Evolutionary conservation across 2,888 invertebrate genomes (phyloP).

Genomic region (Syrista parreyssii): DNA sequence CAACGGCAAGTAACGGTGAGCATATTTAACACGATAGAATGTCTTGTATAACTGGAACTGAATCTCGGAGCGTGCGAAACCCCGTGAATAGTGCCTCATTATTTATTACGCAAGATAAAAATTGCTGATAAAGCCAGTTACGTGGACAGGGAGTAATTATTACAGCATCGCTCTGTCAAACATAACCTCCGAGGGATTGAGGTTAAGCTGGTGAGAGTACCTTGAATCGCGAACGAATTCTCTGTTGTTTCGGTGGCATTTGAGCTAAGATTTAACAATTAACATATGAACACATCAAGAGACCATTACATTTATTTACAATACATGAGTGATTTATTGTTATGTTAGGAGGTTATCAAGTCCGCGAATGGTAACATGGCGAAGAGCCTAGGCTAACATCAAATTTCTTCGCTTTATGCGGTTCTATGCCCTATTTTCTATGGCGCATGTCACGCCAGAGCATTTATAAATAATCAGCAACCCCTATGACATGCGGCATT

Average conservation of each 20-base stretch:
- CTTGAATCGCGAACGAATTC: slow-evolving; percentile 55
- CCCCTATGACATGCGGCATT: not conserved
- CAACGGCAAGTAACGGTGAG: slow-evolving; percentile 1
- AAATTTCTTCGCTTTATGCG: slow-evolving; percentile 11
- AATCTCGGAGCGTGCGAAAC: slow-evolving; percentile 3
- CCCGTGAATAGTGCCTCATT: not conserved
- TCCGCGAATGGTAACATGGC: slow-evolving; percentile 7
- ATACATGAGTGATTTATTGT: no score
- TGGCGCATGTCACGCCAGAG: slow-evolving; percentile 36
- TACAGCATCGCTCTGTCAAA: not conserved
- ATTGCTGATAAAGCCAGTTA: slow-evolving; percentile 9
- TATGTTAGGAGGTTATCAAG: slow-evolving; percentile 2
- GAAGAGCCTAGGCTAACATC: not conserved
- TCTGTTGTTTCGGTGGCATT: slow-evolving; percentile 55
- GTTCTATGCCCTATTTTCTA: slow-evolving; percentile 35
- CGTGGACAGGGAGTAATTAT: slow-evolving; percentile 1
- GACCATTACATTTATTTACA: not conserved
- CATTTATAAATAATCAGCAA: slow-evolving; percentile 3
- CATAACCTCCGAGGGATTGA: slow-evolving; percentile 18
- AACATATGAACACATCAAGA: slow-evolving; percentile 22
- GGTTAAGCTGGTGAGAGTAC: slow-evolving; percentile 38
- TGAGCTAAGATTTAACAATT: slow-evolving; percentile 31
- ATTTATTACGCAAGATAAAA: slow-evolving; percentile 4
- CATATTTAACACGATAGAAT: not conserved
- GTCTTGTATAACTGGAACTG: no score